Base-by-base conservation (phyloP, 2,797 vertebrate species). In the Garrulus glandarius region DNA sequence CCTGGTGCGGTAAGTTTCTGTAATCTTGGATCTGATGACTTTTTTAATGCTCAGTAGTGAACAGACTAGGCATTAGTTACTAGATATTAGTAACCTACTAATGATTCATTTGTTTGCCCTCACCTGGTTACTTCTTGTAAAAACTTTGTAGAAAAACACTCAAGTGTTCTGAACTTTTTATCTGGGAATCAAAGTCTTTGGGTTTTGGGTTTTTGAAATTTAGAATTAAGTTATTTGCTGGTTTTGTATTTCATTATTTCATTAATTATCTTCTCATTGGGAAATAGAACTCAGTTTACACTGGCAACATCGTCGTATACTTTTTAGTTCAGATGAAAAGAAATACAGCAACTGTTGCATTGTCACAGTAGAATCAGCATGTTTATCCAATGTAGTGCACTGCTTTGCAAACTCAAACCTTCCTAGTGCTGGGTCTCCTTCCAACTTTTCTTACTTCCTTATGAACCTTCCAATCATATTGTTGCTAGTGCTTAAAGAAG, bases 1-100 rank as follows among this genome's bases (percentile, higher is more conserved):
- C 99, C 99, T 4, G 99, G 99, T 96, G 98, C 99, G 24, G 99
- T 99, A 96, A 99, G 99, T 97, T 74, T 83, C 39, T 71, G 22
- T 71, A 11, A 23, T 47, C 16, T 86, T 53, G 30, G 7, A 46
- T 59, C 32, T 94, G 34, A 29, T 70, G 1, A 10, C 8, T 22
- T 27, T 32, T 56, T 76, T 72, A 83, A 13, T 61, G 52, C 24
- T 50, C 12, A 50, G 16, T 21, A 75, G 26, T 57, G 64, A 87
- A 39, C 7, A 56, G 64, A 22, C 11, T 34, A 19, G n/a, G 57
- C 64, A 59, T 44, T 44, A 44, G 43, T 44, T 44, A 44, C 43
- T 44, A 21, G 20, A 24, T 30, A 47, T 2, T 19, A 19, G 10
- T 23, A 74, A 41, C 8, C 18, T 63, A 3, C 18, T 83, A 22